These are phyloP conservation scores for Adrianichthys oophorus DNA, from an alignment of 2,797 vertebrate genomes.

Conservation along the genomic window DNA sequence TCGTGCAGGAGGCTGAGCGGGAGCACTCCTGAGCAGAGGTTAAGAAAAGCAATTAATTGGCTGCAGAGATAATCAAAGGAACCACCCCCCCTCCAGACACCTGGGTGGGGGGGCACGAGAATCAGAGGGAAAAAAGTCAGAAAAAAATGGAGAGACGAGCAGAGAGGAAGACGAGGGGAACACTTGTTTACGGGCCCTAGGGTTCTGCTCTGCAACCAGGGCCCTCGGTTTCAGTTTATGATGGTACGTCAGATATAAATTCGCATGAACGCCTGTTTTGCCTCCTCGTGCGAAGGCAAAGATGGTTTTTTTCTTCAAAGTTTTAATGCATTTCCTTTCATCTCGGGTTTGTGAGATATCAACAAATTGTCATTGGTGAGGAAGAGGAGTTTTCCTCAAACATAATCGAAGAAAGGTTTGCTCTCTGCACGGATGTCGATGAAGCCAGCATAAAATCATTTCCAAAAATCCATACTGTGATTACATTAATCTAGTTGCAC, in stretches of 20 bases:
- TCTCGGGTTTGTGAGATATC: constrained; percentile 70
- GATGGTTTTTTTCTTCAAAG: constrained; percentile 49
- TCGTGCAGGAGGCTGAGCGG: constrained; percentile 56
- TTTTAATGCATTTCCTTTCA: constrained; percentile 70
- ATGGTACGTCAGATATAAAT: constrained; percentile 70
- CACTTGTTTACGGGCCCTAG: constrained; percentile 69
- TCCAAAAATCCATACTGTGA: constrained; percentile 36
- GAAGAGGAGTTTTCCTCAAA: constrained; percentile 60
- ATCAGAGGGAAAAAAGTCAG: constrained; percentile 13
- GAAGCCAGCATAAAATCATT: constrained; percentile 30
- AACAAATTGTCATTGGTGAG: constrained; percentile 67
- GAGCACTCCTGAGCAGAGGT: constrained; percentile 71
- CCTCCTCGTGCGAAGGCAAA: constrained; percentile 68
- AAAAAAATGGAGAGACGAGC: constrained; percentile 40
- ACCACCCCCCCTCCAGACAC: constrained; percentile 68
- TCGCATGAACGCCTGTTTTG: constrained; percentile 62
- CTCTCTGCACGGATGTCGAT: constrained; percentile 14
- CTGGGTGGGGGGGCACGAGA: constrained; percentile 42
- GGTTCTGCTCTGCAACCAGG: constrained; percentile 59
- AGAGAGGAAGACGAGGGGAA: constrained; percentile 55
- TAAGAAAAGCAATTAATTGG: constrained; percentile 80
- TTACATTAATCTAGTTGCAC: constrained; percentile 33
- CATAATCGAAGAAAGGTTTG: constrained; percentile 60
- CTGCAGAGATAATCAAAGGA: constrained; percentile 77
- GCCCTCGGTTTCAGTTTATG: constrained; percentile 70